phyloP scores from a whole-genome alignment of 2,888 invertebrate species.

The Gymnocheta viridis region DNA sequence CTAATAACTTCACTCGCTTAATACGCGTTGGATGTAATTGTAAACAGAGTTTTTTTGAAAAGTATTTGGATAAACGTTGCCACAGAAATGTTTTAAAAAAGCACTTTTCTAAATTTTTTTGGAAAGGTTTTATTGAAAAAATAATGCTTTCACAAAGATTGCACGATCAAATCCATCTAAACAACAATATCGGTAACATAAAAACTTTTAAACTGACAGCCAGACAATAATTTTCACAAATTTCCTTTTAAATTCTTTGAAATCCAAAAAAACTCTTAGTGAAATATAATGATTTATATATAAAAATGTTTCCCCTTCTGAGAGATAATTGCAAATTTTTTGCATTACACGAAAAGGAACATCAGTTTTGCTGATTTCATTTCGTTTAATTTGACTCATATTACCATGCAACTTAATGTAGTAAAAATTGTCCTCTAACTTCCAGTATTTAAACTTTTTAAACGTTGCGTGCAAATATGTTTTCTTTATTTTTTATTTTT shows the following conservation, averaged over 20 bases:
- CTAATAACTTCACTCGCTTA: too few relatives aligned
- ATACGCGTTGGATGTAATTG: too few relatives aligned
- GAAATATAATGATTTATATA: not conserved
- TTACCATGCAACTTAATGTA: conserved; percentile 38
- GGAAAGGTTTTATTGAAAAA: too few relatives aligned
- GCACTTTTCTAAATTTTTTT: too few relatives aligned
- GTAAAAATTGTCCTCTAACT: conserved; percentile 35
- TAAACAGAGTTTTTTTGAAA: too few relatives aligned
- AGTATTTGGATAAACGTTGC: too few relatives aligned
- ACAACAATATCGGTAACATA: not conserved
- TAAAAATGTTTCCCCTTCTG: not conserved
- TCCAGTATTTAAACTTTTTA: conserved; percentile 15
- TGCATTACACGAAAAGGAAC: not conserved
- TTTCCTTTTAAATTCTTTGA: not conserved
- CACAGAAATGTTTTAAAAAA: too few relatives aligned
- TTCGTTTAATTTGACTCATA: conserved; percentile 61
- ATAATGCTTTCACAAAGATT: too few relatives aligned
- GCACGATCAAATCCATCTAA: not conserved
- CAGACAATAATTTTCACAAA: not conserved
- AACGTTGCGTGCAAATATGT: conserved; percentile 63
- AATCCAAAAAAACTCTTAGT: not conserved
- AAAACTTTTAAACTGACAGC: not conserved
- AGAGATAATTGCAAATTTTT: not conserved
- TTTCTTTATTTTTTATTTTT: conserved; percentile 15
- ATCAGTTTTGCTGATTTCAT: conserved; percentile 57